Percentiles rank a stretch among this genome's conserved stretches.
These are phyloP conservation scores for Tortricodes alternella DNA, from an alignment of 2,888 invertebrate species.

Conservation along the genomic window DNA sequence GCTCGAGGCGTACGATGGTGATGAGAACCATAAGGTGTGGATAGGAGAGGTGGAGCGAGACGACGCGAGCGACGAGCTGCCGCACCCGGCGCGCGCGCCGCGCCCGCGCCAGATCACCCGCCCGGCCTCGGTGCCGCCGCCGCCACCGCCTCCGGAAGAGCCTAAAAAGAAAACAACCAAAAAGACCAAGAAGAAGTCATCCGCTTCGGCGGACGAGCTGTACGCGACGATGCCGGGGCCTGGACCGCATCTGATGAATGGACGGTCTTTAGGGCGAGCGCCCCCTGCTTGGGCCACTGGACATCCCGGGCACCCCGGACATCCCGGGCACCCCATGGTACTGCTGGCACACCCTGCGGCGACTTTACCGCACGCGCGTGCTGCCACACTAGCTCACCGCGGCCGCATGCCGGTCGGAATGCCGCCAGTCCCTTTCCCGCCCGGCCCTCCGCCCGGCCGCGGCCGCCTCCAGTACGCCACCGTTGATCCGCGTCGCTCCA, in stretches of 20 bases:
- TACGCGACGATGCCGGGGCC: slow-evolving; percentile 82
- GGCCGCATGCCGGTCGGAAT: slow-evolving; percentile 83
- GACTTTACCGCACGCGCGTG: slow-evolving; percentile 72
- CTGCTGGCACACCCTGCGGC: slow-evolving; percentile 75
- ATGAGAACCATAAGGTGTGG: slow-evolving; percentile 97
- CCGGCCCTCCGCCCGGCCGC: slow-evolving; percentile 62
- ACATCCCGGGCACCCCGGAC: too few relatives aligned
- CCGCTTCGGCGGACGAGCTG: slow-evolving; percentile 83
- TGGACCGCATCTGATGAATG: slow-evolving; percentile 65
- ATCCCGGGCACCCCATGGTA: slow-evolving; percentile 77
- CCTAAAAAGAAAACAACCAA: slow-evolving; percentile 84
- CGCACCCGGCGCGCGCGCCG: slow-evolving; percentile 84
- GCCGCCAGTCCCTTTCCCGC: slow-evolving; percentile 71
- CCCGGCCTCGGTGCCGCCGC: slow-evolving; percentile 92
- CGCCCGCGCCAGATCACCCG: slow-evolving; percentile 91
- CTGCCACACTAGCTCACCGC: slow-evolving; percentile 80
- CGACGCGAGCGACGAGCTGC: slow-evolving; percentile 86
- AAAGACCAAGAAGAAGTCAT: slow-evolving; percentile 81
- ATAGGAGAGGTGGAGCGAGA: slow-evolving; percentile 91
- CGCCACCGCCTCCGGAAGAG: slow-evolving; percentile 88
- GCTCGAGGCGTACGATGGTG: slow-evolving; percentile 92
- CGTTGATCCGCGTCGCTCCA: slow-evolving; percentile 84
- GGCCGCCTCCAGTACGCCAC: slow-evolving; percentile 83
- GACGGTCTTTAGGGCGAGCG: slow-evolving; percentile 71
- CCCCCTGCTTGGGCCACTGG: slow-evolving; percentile 69